Evolutionary conservation across 2,888 invertebrate genomes (phyloP).

Genomic region (Pseudoips prasinana): DNA sequence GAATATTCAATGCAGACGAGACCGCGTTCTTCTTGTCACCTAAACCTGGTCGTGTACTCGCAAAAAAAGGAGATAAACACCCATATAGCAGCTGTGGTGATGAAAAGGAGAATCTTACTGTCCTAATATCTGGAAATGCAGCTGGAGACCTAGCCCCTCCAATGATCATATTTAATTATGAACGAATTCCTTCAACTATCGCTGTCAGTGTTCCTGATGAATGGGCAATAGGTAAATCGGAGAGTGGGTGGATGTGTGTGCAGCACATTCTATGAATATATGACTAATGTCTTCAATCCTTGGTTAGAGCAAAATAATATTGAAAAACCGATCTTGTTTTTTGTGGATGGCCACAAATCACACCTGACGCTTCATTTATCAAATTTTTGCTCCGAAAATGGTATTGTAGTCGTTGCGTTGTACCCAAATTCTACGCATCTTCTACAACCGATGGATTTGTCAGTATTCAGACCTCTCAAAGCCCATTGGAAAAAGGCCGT

Average conservation of each 20-base stretch:
- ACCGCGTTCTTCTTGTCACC: too few species aligned
- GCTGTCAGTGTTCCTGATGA: too few species aligned
- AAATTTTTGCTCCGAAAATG: neutral
- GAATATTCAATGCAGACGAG: slow-evolving; percentile 5
- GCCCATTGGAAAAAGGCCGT: slow-evolving; percentile 1
- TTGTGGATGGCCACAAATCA: neutral
- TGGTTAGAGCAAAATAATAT: neutral
- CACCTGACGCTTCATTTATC: too few species aligned
- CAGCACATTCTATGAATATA: neutral
- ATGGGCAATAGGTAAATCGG: slow-evolving; percentile 38
- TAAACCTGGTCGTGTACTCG: too few species aligned
- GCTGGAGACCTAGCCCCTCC: slow-evolving; percentile 10
- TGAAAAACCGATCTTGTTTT: neutral
- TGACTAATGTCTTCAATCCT: neutral
- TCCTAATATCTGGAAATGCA: slow-evolving; percentile 13
- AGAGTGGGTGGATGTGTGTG: neutral
- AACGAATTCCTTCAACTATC: too few species aligned
- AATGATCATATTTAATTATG: slow-evolving; percentile 28
- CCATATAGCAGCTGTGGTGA: slow-evolving; percentile 5
- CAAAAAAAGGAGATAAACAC: slow-evolving; percentile 7
- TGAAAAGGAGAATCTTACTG: slow-evolving; percentile 14
- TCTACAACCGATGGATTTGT: slow-evolving; percentile 10
- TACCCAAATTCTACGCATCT: slow-evolving; percentile 8
- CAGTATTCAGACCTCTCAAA: slow-evolving; percentile 8
- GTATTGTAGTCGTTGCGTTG: neutral